phyloP scores from a whole-genome alignment of 2,888 invertebrate genomes.

The Mythimna vitellina region DNA sequence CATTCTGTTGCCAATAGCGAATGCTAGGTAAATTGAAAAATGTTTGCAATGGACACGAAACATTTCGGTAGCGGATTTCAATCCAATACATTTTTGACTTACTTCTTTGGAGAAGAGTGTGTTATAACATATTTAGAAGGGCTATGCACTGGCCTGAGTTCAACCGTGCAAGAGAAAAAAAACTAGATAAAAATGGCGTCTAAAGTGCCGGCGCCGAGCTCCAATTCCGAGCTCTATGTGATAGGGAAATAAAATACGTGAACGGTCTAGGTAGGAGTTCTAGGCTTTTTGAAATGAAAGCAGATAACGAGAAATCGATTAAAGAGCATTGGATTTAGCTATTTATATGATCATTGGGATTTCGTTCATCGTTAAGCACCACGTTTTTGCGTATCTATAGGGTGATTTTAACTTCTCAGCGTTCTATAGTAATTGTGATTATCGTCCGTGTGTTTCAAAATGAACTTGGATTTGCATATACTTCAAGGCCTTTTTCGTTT shows the following conservation, averaged over 20 bases:
- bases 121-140: too few species aligned
- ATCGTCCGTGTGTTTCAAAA: not conserved
- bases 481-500: not conserved
- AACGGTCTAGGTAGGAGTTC: not conserved
- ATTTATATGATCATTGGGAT: slow-evolving; percentile 3
- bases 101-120: too few species aligned
- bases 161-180: too few species aligned
- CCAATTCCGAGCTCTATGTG: not conserved
- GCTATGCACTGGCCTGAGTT: too few species aligned
- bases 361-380: not conserved
- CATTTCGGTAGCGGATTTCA: too few species aligned
- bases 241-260: slow-evolving; percentile 21
- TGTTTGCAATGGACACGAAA: too few species aligned
- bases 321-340: slow-evolving; percentile 28
- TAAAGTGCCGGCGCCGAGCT: not conserved
- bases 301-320: slow-evolving; percentile 27
- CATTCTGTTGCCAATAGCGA: too few species aligned
- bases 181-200: not conserved
- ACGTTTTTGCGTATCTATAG: not conserved
- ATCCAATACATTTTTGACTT: too few species aligned
- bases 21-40: too few species aligned
- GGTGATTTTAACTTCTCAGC: not conserved
- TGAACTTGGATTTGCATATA: too few species aligned
- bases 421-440: not conserved
- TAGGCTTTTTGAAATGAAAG: slow-evolving; percentile 12